Evolutionary conservation across 2,888 invertebrate genomes (phyloP).

Genomic region (Heteromyza rotundicornis): DNA sequence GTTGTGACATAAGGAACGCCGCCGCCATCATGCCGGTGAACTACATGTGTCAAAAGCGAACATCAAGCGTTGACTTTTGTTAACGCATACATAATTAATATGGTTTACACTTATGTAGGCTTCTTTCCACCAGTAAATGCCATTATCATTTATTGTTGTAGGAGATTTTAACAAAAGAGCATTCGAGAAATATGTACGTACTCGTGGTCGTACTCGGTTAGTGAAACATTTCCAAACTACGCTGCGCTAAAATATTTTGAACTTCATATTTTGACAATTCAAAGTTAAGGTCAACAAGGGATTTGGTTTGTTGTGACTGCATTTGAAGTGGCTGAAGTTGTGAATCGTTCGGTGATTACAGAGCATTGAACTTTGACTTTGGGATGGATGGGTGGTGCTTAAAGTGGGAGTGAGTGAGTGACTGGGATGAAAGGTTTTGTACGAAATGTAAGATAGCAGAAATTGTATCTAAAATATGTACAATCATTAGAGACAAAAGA

Average conservation of each 20-base stretch:
- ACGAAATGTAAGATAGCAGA: too few species aligned
- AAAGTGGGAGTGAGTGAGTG: too few species aligned
- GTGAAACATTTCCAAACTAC: not conserved
- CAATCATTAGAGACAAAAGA: too few species aligned
- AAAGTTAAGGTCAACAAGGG: constrained; percentile 53
- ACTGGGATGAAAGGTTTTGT: too few species aligned
- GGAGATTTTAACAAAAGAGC: too few species aligned
- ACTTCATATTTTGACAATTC: constrained; percentile 45
- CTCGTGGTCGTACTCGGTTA: constrained; percentile 26
- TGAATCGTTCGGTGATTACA: not conserved
- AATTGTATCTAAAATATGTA: too few species aligned
- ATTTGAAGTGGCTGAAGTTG: not conserved
- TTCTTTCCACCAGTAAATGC: too few species aligned
- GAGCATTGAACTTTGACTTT: not conserved
- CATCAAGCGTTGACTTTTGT: not conserved
- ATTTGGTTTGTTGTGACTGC: constrained; percentile 26
- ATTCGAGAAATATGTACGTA: constrained; percentile 27
- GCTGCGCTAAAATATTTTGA: not conserved
- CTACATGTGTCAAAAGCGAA: not conserved
- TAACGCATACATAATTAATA: not conserved
- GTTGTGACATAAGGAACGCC: not conserved
- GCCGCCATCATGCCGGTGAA: not conserved
- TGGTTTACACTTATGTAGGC: not conserved
- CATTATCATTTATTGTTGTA: not conserved
- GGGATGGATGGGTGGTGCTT: not conserved